Evolutionary conservation across 2,797 vertebrate species (phyloP).

Genomic region (Sternarchorhynchus goeldii): DNA sequence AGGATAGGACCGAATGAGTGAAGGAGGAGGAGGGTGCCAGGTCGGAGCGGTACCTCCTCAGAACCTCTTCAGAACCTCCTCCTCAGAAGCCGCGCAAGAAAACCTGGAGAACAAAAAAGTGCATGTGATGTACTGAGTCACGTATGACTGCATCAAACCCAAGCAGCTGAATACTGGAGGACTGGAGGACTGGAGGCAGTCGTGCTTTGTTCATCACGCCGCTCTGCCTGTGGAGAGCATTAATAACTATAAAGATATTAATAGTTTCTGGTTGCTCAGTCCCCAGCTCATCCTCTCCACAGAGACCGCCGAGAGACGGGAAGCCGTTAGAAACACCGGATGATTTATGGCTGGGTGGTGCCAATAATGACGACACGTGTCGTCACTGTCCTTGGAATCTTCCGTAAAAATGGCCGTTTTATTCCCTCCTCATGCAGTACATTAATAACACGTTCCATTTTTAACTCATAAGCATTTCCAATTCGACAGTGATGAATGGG

Average conservation of each 20-base stretch:
- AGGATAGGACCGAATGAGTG: background rate
- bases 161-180: background rate
- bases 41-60: background rate
- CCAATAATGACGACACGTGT: background rate
- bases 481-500: slow-evolving; percentile 30
- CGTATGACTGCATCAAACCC: background rate
- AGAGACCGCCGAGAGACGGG: slow-evolving; percentile 2
- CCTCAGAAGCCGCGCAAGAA: background rate
- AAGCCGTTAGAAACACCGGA: slow-evolving; percentile 3
- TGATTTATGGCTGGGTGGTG: slow-evolving; percentile 12
- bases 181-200: slow-evolving; percentile 1
- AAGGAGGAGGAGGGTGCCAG: background rate
- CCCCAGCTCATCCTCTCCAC: slow-evolving; percentile 3
- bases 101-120: slow-evolving; percentile 3
- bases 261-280: slow-evolving; percentile 7
- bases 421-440: slow-evolving; percentile 8
- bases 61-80: background rate
- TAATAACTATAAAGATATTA: slow-evolving; percentile 39
- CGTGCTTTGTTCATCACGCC: slow-evolving; percentile 22
- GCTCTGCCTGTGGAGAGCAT: slow-evolving; percentile 28
- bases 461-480: slow-evolving; percentile 18
- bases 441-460: slow-evolving; percentile 16
- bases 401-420: background rate
- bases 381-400: slow-evolving; percentile 12
- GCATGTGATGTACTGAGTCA: slow-evolving; percentile 42